Evolutionary conservation across 2,888 invertebrate species (phyloP).

Genomic region (Ornithoptera alexandrae): DNA sequence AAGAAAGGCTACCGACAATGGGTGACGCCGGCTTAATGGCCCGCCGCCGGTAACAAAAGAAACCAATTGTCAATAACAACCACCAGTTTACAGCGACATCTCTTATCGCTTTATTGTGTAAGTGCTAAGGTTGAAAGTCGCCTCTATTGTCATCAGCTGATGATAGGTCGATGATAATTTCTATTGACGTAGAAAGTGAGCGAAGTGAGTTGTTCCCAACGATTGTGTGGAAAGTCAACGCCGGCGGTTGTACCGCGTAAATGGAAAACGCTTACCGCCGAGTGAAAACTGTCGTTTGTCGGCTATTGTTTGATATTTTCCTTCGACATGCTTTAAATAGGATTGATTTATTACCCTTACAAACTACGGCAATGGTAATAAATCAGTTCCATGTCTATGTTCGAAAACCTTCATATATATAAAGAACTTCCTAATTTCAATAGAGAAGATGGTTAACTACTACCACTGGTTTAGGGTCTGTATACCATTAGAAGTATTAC

Average conservation of each 20-base stretch:
- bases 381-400: no score
- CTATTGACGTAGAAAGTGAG: conserved; percentile 54
- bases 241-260: conserved; percentile 37
- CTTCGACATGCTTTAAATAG: conserved; percentile 9
- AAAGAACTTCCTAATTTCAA: no score
- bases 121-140: conserved; percentile 33
- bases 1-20: conserved; percentile 31
- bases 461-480: no score
- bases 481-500: no score
- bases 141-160: conserved; percentile 6
- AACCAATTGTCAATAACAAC: conserved; percentile 49
- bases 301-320: conserved; percentile 35
- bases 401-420: no score
- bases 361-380: background rate
- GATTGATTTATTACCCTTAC: conserved; percentile 9
- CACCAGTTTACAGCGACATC: conserved; percentile 33
- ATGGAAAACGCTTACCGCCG: conserved; percentile 55
- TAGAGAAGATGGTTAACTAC: no score
- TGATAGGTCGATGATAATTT: conserved; percentile 39
- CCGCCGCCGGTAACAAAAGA: conserved; percentile 48
- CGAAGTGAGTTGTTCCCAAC: conserved; percentile 56
- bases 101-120: conserved; percentile 25
- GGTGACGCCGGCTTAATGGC: conserved; percentile 38
- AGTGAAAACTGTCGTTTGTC: conserved; percentile 53
- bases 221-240: conserved; percentile 60